A percentile compares a stretch with the other conserved stretches of the same genome.
Conservation (phyloP, 2,113 vertebrate species). For the Bagarius yarrelli region DNA sequence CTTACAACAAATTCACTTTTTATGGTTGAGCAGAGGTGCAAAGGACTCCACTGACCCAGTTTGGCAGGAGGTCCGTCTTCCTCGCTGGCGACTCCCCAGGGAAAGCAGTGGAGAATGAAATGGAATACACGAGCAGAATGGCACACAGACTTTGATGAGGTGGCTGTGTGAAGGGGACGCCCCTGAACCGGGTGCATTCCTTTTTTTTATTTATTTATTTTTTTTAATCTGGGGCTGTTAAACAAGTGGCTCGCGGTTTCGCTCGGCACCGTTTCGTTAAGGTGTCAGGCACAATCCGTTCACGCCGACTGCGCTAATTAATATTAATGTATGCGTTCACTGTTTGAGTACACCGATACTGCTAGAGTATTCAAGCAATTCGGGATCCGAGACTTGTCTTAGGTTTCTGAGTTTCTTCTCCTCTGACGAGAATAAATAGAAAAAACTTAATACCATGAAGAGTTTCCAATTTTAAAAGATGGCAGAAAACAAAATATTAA, state of each 20-base stretch:
- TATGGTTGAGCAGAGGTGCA: slow-evolving; percentile 31
- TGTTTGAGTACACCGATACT: background rate
- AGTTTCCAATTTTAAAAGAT: too few relatives aligned
- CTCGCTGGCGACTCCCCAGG: slow-evolving; percentile 28
- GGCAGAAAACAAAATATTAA: too few relatives aligned
- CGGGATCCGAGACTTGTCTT: too few relatives aligned
- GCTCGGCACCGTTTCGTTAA: too few relatives aligned
- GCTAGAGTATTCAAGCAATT: background rate
- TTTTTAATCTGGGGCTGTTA: background rate
- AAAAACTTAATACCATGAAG: too few relatives aligned
- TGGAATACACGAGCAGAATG: slow-evolving; percentile 48
- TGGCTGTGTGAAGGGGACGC: background rate
- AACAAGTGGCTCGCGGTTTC: background rate
- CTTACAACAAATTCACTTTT: slow-evolving; percentile 44
- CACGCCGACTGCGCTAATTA: background rate
- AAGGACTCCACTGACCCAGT: slow-evolving; percentile 44
- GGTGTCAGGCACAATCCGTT: background rate
- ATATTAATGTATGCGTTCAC: background rate
- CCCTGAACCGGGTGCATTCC: background rate
- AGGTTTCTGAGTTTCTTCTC: too few relatives aligned
- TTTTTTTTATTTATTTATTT: too few relatives aligned
- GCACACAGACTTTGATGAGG: slow-evolving; percentile 23
- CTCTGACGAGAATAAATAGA: too few relatives aligned
- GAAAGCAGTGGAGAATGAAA: slow-evolving; percentile 53
- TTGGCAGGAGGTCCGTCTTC: slow-evolving; percentile 46